A percentile compares a stretch with the other conserved stretches of the same genome.
These are phyloP conservation scores for Enteromius paludinosus DNA, from an alignment of 2,797 vertebrate genomes.

Conservation along the genomic window DNA sequence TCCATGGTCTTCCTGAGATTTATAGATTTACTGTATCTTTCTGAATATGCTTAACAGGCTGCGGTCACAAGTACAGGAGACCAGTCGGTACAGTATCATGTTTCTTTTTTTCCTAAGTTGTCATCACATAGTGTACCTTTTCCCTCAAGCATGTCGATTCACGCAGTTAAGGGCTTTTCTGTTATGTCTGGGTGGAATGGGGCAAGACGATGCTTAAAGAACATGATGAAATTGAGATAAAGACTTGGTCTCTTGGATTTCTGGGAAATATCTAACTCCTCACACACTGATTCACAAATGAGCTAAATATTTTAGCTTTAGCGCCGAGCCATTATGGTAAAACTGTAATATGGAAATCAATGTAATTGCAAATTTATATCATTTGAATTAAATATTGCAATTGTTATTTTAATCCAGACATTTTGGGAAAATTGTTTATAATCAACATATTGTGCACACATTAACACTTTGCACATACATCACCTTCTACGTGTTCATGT, in stretches of 20 bases:
- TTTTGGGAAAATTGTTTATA: slow-evolving; percentile 12
- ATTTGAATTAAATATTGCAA: background rate
- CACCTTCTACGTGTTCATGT: slow-evolving; percentile 87
- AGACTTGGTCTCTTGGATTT: slow-evolving; percentile 24
- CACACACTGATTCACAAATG: slow-evolving; percentile 55
- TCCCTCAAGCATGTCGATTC: slow-evolving; percentile 82
- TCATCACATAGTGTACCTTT: slow-evolving; percentile 78
- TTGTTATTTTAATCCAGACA: slow-evolving; percentile 1
- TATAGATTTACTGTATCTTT: slow-evolving; percentile 87
- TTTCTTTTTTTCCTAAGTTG: slow-evolving; percentile 81
- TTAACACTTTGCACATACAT: slow-evolving; percentile 65
- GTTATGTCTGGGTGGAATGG: slow-evolving; percentile 64
- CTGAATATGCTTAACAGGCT: slow-evolving; percentile 89
- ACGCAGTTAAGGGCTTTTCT: slow-evolving; percentile 73
- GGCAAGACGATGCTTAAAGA: slow-evolving; percentile 53
- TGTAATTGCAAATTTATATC: background rate
- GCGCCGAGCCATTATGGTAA: background rate
- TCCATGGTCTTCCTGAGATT: slow-evolving; percentile 75
- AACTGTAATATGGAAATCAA: background rate
- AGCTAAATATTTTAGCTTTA: background rate
- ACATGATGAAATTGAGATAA: slow-evolving; percentile 37
- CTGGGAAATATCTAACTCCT: background rate
- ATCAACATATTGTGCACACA: slow-evolving; percentile 66
- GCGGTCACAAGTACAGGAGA: slow-evolving; percentile 89
- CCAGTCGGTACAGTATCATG: slow-evolving; percentile 88